Evolutionary conservation across 2,888 invertebrate genomes (phyloP), one percentile per base, ranked within the genome.

Genomic region (Xanthia icteritia): DNA sequence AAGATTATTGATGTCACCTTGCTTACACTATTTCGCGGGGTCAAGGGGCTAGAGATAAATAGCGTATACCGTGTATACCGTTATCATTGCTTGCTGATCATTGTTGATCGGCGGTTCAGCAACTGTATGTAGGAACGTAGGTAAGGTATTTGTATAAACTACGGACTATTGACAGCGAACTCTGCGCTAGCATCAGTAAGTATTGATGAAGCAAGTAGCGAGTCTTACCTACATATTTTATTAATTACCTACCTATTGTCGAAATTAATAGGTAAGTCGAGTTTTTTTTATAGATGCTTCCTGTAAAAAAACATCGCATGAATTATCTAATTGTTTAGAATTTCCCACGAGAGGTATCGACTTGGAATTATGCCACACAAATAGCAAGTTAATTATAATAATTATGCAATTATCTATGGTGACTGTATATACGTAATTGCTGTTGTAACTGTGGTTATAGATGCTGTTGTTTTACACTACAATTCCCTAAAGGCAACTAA

Each of bases 311-410:
- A 69, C 68, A 79, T 81, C 20, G 66, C 81, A 63, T 71, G 85
- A 39, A 60, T 54, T 71, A 5, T 6, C 6, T 61, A 60, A 51
- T 65, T 69, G 36, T 58, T 51, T 58, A n/a, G 15, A 76, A 85
- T 85, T 76, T 85, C 82, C 86, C 85, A 85, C 61, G 76, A 82
- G 70, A 74, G 56, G 42, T 48, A 45, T n/a, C 65, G 56, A 61
- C 45, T 66, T 63, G 76, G 76, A 60, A 72, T 76, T 63, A 72
- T n/a, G 36, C 48, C 51, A 70, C 71, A 73, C 17, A 81, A 81
- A 81, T 68, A 51, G 51, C 17, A 54, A 63, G 27, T 60, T 56
- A 68, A 78, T 80, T 85, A 71, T 45, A 23, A 56, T 56, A 74
- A 70, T 78, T 77, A 73, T 56, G 58, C 51, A 82, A 69, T 69